Base-by-base conservation (phyloP, 2,888 invertebrate genomes). In the Notocelia uddmanniana region DNA sequence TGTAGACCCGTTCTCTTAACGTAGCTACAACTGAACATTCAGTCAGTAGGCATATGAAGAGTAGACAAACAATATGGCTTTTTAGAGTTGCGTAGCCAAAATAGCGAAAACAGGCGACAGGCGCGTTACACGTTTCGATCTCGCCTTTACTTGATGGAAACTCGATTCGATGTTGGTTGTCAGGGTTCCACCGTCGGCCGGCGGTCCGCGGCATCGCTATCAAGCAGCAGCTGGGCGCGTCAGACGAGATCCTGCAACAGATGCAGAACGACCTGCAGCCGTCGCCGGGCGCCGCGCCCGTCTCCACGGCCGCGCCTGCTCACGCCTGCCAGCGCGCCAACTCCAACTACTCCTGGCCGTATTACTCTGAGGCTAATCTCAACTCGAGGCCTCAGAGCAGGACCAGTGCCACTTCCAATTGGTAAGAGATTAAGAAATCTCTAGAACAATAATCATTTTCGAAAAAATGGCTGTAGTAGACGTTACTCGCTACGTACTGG, bases 211-310 rank as follows among this genome's bases (percentile, higher is more conserved):
- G 98, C 0, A 98, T 98, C 75, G 89, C 91, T 0, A 85, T 89
- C 45, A 98, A 98, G 83, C 97, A 97, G n/a, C 95, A 97, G 76
- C 96, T 97, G 76, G 97, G 97, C 13, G 96, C 97, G 11, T 96
- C 97, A 0, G 97, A 96, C 75, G 97, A 97, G 80, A 97, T 97
- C 52, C 91, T 97, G 0, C 96, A 97, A 79, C 97, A 97, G 84
- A 96, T 97, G 94, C 97, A 97, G 83, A 95, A 95, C 69, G 96
- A 97, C 78, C 89, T 95, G 58, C 90, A 89, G 74, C 92, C 93
- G 0, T 86, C 89, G 0, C 83, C 89, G 1, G 86, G 83, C 19
- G 77, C 85, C 0, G 67, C 67, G 66, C 60, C 71, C 15, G 55
- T 81, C 0, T 78, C 85, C 2, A 79, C 86, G 18, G 87, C 84